Evolutionary conservation across 2,113 vertebrate genomes (phyloP), one percentile per base, ranked within the genome.

Genomic region (Psittacula cyanocephala): DNA sequence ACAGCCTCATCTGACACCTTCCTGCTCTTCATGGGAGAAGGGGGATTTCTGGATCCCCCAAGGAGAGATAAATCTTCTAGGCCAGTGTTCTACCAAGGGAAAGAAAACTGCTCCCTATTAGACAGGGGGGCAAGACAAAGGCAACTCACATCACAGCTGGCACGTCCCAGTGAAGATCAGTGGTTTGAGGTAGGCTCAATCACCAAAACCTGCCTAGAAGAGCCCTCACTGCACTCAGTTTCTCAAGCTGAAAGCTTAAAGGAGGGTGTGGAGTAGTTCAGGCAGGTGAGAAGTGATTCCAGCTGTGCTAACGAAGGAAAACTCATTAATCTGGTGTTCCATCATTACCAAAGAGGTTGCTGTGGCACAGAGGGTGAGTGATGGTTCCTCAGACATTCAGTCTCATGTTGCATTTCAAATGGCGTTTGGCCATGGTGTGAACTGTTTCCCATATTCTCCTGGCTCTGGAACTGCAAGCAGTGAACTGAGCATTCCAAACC

Each of bases 351-450:
- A 39, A 44, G 57, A 31, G 69, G 29, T 16, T 89, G 62, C 39
- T 27, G 35, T 24, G 50, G 27, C 29, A n/a, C 49, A 25, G 25
- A 18, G 17, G 13, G 19, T 17, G 29, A 47, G 55, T 47, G 25
- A 25, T 11, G 37, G 41, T 31, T 5, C 72, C n/a, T 46, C 22
- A 53, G 15, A 44, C 3, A 7, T 67, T 70, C 35, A 3, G 0
- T 19, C 55, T 64, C 24, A 1, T 4, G 63, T 47, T 1, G 0
- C 25, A 10, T 79, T 72, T 46, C 5, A 2, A n/a, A 47, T 0
- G 0, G 25, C 46, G 31, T n/a, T 44, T 67, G 37, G 31, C n/a
- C 12, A 13, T 17, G 18, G 28, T 6, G 5, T 44, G 62, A 62
- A 88, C n/a, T 0, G 4, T 57, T 80, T 71, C 44, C 35, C 64